These are phyloP conservation scores for Trisateles emortualis DNA, from an alignment of 2,888 invertebrate species.

Conservation along the genomic window DNA sequence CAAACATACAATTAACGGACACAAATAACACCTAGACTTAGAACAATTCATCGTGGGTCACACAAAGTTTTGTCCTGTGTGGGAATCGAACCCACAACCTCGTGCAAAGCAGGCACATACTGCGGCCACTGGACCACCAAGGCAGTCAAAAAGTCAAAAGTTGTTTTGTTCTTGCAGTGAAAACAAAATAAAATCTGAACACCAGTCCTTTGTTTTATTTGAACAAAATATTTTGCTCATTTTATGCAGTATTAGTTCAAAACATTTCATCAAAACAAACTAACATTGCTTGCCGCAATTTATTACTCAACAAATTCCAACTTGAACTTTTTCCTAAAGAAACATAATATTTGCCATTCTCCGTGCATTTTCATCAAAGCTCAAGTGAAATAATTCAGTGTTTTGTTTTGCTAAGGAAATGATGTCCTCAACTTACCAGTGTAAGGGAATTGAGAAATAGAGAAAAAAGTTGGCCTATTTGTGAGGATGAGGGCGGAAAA, in stretches of 20 bases:
- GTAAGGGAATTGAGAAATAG: constrained; percentile 36
- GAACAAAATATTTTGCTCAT: too few relatives aligned
- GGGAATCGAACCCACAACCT: too few relatives aligned
- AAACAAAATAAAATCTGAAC: too few relatives aligned
- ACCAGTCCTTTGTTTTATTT: too few relatives aligned
- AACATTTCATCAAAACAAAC: not conserved
- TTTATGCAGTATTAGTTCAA: not conserved
- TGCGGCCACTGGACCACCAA: too few relatives aligned
- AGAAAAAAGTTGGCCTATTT: constrained; percentile 12
- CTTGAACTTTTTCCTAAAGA: not conserved
- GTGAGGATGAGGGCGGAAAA: constrained; percentile 15
- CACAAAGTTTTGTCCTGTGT: too few relatives aligned
- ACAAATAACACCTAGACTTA: too few relatives aligned
- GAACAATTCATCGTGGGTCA: too few relatives aligned
- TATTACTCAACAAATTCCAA: not conserved
- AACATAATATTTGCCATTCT: not conserved
- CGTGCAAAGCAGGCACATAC: too few relatives aligned
- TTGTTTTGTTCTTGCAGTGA: too few relatives aligned
- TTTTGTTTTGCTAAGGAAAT: constrained; percentile 36
- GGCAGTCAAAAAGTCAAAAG: too few relatives aligned
- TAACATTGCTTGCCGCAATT: not conserved
- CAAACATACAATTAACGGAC: too few relatives aligned
- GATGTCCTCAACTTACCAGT: constrained; percentile 5
- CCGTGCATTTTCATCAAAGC: not conserved
- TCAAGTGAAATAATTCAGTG: constrained; percentile 5